A percentile compares a stretch with the other conserved stretches of the same genome.
Conservation (phyloP, 2,113 vertebrate genomes). For the Elachura formosa region DNA sequence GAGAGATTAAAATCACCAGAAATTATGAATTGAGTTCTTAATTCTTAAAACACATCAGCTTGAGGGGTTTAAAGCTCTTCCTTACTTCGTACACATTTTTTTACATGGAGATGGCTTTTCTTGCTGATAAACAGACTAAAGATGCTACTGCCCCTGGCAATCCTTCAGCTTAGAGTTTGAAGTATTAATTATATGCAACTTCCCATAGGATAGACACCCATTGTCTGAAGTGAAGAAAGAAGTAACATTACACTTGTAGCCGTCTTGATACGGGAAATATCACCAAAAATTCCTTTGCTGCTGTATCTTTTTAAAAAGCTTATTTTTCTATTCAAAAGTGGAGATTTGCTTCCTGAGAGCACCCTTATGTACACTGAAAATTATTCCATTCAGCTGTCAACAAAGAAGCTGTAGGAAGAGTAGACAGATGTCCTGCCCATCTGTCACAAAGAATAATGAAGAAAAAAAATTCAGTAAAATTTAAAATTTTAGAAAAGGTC, state of each 20-base stretch:
- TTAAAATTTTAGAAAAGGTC: neutral
- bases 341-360: neutral
- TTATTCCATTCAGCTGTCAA: neutral
- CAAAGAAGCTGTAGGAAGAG: neutral
- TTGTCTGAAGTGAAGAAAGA: neutral
- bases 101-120: neutral
- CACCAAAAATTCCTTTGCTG: neutral
- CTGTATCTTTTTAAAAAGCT: neutral
- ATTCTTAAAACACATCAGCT: neutral
- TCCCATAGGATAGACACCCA: neutral
- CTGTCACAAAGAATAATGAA: neutral
- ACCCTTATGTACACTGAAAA: neutral
- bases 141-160: neutral
- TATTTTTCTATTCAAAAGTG: neutral
- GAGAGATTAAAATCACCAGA: neutral
- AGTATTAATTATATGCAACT: neutral
- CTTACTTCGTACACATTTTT: neutral
- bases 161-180: neutral
- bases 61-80: neutral
- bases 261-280: neutral
- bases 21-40: neutral
- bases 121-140: neutral
- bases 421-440: conserved; percentile 25
- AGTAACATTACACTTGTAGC: neutral
- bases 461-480: neutral